Conservation (phyloP, 2,113 vertebrate species). For the Istiophorus platypterus region DNA sequence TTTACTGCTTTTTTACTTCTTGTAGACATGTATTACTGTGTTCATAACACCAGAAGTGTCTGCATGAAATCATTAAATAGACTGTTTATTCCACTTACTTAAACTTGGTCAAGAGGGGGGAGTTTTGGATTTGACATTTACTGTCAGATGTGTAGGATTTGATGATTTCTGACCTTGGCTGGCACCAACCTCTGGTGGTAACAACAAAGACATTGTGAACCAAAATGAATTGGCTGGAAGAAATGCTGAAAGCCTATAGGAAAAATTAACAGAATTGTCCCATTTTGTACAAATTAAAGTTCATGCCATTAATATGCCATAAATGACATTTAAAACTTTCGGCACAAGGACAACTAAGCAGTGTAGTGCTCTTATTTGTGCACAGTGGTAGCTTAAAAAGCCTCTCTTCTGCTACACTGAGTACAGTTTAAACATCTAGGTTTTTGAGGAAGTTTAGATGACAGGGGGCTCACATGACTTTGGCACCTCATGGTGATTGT, state of each 20-base stretch:
- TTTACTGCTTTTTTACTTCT: neutral
- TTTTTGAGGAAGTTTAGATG: too few relatives aligned
- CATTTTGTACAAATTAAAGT: neutral
- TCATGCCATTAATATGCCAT: neutral
- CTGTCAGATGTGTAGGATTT: neutral
- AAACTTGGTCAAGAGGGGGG: neutral
- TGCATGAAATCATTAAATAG: conserved; percentile 31
- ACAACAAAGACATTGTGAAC: neutral
- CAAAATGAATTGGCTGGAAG: too few relatives aligned
- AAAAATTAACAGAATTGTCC: too few relatives aligned
- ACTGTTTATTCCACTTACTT: neutral
- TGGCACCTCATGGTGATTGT: too few relatives aligned
- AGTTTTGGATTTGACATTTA: neutral
- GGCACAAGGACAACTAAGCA: too few relatives aligned
- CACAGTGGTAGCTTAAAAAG: too few relatives aligned
- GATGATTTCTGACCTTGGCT: neutral
- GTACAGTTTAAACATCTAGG: too few relatives aligned
- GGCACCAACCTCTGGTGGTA: neutral
- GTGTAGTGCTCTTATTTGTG: too few relatives aligned
- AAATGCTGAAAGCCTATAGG: too few relatives aligned
- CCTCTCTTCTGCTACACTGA: too few relatives aligned
- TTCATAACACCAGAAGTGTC: conserved; percentile 1
- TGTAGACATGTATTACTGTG: neutral
- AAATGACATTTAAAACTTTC: neutral
- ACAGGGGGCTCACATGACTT: too few relatives aligned